These are phyloP conservation scores for Cottoperca gobio DNA, from an alignment of 2,797 vertebrate genomes.

Conservation along the genomic window DNA sequence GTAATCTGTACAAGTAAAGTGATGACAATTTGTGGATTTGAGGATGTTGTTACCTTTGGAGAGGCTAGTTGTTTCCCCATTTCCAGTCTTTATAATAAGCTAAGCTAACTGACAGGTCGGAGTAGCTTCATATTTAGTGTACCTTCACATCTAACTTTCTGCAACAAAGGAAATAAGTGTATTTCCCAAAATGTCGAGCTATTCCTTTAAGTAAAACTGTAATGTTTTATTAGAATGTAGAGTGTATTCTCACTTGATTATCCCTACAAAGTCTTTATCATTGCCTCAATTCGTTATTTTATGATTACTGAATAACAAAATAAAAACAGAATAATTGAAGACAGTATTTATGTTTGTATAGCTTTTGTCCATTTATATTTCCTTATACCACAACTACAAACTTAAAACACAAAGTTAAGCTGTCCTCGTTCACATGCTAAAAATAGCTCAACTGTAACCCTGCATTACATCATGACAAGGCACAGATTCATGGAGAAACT, in stretches of 20 bases:
- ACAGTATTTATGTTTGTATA: neutral
- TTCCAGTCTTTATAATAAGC: too few relatives aligned
- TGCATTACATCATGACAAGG: conserved; percentile 56
- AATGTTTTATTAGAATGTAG: neutral
- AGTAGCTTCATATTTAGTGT: too few relatives aligned
- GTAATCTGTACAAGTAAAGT: too few relatives aligned
- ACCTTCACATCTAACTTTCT: too few relatives aligned
- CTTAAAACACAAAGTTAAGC: conserved; percentile 23
- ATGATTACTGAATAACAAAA: neutral
- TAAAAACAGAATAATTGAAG: neutral
- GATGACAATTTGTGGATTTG: too few relatives aligned
- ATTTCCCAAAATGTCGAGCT: neutral
- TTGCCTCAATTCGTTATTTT: neutral
- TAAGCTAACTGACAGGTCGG: too few relatives aligned
- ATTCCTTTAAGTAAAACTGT: neutral
- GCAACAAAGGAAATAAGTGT: neutral
- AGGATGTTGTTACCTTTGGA: too few relatives aligned
- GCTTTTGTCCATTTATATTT: neutral
- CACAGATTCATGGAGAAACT: conserved; percentile 46
- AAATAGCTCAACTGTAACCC: conserved; percentile 51
- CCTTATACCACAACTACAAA: neutral
- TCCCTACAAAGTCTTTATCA: neutral
- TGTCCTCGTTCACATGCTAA: conserved; percentile 35
- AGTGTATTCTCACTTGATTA: neutral
- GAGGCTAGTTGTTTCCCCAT: too few relatives aligned